Evolutionary conservation across 2,888 invertebrate species (phyloP).

Genomic region (Eretmocerus hayati): DNA sequence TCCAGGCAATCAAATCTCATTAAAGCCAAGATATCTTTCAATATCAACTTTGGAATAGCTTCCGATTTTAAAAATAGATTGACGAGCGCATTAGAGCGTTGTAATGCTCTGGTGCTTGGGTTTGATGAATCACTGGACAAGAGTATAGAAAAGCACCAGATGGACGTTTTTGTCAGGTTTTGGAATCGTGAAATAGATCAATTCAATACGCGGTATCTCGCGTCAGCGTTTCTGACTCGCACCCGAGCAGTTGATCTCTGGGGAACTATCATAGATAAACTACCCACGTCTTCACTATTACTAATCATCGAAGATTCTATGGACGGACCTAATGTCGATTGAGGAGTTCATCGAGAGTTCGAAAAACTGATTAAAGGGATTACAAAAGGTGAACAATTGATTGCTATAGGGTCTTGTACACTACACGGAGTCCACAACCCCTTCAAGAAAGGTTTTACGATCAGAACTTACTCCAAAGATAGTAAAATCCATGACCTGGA

Average conservation of each 20-base stretch:
- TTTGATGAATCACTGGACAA: background rate
- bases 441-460: background rate
- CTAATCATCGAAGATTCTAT: background rate
- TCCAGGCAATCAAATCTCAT: no score
- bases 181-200: background rate
- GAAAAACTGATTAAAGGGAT: background rate
- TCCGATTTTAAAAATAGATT: no score
- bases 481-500: no score
- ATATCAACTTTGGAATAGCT: no score
- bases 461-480: no score
- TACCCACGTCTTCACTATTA: background rate
- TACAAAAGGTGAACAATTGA: background rate
- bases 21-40: no score
- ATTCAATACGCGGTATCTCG: background rate
- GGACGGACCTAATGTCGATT: constrained; percentile 1
- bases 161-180: background rate
- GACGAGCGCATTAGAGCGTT: no score
- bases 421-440: background rate
- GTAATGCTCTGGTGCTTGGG: background rate
- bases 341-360: background rate
- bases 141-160: background rate
- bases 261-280: constrained; percentile 6
- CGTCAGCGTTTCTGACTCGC: constrained; percentile 6
- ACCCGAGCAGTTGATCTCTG: constrained; percentile 18
- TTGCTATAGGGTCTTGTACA: background rate